Evolutionary conservation across 2,888 invertebrate species (phyloP).

Genomic region (Penaeus monodon): DNA sequence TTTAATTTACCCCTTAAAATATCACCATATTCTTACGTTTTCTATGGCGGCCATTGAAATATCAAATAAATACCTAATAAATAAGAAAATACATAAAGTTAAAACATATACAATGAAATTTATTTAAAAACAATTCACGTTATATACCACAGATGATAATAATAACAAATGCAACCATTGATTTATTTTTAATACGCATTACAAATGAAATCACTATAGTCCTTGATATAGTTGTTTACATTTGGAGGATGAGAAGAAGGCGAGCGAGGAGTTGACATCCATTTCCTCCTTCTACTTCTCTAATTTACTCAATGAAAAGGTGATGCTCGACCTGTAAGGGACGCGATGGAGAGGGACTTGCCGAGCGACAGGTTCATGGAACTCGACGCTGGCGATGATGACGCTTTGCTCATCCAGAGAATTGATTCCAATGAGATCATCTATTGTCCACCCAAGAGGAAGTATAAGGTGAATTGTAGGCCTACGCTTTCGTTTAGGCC

Average conservation of each 20-base stretch:
- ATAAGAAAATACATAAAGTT: neutral
- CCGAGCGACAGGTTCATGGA: slow-evolving; percentile 44
- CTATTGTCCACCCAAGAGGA: slow-evolving; percentile 60
- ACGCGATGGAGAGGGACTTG: slow-evolving; percentile 35
- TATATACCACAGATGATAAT: neutral
- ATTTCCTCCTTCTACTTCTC: neutral
- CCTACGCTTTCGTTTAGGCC: neutral
- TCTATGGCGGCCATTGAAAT: too few species aligned
- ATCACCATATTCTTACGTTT: too few species aligned
- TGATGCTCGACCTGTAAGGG: slow-evolving; percentile 35
- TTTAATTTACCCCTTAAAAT: too few species aligned
- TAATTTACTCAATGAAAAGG: slow-evolving; percentile 7
- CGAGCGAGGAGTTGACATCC: neutral
- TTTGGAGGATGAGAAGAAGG: slow-evolving; percentile 23
- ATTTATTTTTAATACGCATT: too few species aligned
- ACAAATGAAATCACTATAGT: neutral
- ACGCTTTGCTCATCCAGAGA: slow-evolving; percentile 55
- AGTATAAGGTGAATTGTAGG: slow-evolving; percentile 55
- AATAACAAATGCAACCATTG: too few species aligned
- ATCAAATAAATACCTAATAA: neutral
- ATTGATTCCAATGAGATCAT: slow-evolving; percentile 64
- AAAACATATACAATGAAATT: neutral
- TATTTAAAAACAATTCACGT: neutral
- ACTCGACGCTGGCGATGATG: slow-evolving; percentile 52
- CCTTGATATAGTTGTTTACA: slow-evolving; percentile 31